These are phyloP conservation scores for Omphaloscelis lunosa DNA, from an alignment of 2,888 invertebrate species.

Conservation along the genomic window DNA sequence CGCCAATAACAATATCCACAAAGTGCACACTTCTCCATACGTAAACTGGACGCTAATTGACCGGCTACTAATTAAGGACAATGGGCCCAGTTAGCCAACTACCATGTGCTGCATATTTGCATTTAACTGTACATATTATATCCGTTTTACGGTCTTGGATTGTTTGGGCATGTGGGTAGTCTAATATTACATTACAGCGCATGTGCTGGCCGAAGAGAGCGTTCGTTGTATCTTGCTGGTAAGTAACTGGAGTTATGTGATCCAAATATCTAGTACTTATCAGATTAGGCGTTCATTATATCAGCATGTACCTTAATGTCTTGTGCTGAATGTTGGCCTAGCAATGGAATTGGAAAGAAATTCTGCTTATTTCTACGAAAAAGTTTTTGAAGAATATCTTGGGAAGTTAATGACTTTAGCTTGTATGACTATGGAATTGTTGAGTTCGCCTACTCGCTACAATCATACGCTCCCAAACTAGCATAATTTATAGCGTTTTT, in stretches of 20 bases:
- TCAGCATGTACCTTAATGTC: not conserved
- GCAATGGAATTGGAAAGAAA: not conserved
- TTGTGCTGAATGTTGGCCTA: not conserved
- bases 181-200: constrained; percentile 38
- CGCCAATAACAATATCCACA: constrained; percentile 16
- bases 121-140: constrained; percentile 52
- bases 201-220: constrained; percentile 18
- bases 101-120: constrained; percentile 58
- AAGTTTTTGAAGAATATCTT: not conserved
- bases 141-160: constrained; percentile 29
- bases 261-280: not conserved
- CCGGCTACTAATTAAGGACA: constrained; percentile 64
- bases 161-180: constrained; percentile 22
- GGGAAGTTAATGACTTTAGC: not conserved
- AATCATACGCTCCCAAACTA: not conserved
- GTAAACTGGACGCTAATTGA: constrained; percentile 53
- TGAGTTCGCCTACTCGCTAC: no score
- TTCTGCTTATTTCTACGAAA: not conserved
- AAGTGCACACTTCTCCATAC: constrained; percentile 25
- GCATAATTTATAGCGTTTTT: not conserved
- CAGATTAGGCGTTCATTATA: constrained; percentile 15
- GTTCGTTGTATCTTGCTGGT: constrained; percentile 13
- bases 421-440: not conserved
- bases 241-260: constrained; percentile 12
- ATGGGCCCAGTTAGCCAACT: constrained; percentile 46